Base-by-base conservation (phyloP, 1,140 invertebrate species). In the Helicoverpa zea region DNA sequence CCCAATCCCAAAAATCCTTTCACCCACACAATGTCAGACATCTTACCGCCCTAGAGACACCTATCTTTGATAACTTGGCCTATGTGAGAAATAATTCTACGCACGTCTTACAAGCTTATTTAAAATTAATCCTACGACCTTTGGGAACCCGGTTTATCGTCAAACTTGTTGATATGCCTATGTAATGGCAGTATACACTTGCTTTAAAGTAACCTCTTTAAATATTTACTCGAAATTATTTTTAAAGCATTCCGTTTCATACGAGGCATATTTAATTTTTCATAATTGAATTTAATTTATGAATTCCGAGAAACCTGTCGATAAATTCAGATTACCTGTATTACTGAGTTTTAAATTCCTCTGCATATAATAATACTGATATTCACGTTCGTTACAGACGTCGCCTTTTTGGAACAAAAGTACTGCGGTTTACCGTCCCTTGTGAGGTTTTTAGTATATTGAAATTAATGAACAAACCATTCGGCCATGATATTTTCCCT, bases 41-140 rank as follows among this genome's bases (percentile, higher is more conserved):
- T 52, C 49, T 18, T 9, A 30, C 16, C 54, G 18, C 68, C 68
- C 68, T 13, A n/a, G 68, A 72, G 68, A 72, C 68, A 14, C 43
- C 64, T 54, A 72, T 10, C 23, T 51, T 30, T 72, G 68, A 72
- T 72, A 52, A 72, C 23, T 30, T 72, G 23, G 47, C 13, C 49
- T n/a, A 52, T 16, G 47, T 70, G 23, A 30, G 68, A 54, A 72
- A 72, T 72, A 72, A 72, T 72, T 72, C 68, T 13, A 54, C 49
- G 12, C 68, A 72, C 68, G 68, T 72, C 49, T 72, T 72, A 30
- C 49, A 52, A 13, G 68, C 49, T 52, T 72, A 52, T 52, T 72
- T 54, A 52, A 72, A 72, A 72, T 52, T 54, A 52, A 72, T 52
- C 23, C 49, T 13, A 14, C 14, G 68, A 13, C 68, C 68, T 72